Evolutionary conservation across 2,797 vertebrate species (phyloP).

Genomic region (Cheirogaleus major): DNA sequence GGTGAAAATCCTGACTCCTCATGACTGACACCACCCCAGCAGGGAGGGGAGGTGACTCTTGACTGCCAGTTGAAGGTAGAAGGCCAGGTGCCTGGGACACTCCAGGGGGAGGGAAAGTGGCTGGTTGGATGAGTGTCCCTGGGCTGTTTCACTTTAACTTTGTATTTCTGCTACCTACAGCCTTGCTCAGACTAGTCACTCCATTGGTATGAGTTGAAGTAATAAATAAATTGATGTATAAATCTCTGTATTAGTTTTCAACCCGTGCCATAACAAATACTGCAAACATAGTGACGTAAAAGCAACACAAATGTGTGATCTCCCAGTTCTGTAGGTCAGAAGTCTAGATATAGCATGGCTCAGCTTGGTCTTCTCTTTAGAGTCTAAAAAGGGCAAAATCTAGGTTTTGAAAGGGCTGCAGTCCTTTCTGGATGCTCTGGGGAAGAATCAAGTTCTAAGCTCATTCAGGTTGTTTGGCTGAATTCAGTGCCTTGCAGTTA

Average conservation of each 20-base stretch:
- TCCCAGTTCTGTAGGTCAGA: not conserved
- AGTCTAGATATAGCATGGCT: not conserved
- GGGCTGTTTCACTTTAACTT: not conserved
- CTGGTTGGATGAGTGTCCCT: not conserved
- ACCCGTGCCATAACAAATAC: not conserved
- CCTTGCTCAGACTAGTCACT: not conserved
- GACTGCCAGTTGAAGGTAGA: not conserved
- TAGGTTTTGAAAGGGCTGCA: not conserved
- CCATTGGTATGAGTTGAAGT: not conserved
- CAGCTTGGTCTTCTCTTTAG: not conserved
- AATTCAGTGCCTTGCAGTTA: not conserved
- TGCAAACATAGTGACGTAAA: not conserved
- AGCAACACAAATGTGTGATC: not conserved
- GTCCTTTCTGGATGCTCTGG: not conserved
- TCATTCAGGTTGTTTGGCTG: not conserved
- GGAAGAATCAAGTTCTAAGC: not conserved
- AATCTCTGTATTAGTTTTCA: not conserved
- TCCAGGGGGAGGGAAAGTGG: no score
- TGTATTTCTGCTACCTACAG: not conserved
- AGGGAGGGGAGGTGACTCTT: not conserved
- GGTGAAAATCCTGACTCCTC: not conserved
- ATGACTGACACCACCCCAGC: no score
- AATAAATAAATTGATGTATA: not conserved
- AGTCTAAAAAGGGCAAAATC: not conserved
- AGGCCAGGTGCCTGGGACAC: not conserved